Evolutionary conservation across 2,888 invertebrate species (phyloP), one percentile per base, ranked within the genome.

Genomic region (Drosophila pullipes): DNA sequence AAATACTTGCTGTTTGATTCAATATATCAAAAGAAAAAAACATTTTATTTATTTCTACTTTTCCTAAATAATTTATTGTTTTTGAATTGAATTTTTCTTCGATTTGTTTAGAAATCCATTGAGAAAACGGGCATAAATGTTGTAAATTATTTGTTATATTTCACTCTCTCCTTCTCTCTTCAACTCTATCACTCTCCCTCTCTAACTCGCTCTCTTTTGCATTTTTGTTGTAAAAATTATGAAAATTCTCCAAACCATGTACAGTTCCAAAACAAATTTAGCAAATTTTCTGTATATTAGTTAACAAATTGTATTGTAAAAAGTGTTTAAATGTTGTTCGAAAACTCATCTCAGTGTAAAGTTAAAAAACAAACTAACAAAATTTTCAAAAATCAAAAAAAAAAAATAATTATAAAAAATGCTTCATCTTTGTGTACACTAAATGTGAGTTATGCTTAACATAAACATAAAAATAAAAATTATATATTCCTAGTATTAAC

Each of bases 281-380:
- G 89, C 69, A 65, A 90, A 84, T 83, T 83, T 59, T 58, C 1
- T 84, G 65, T 68, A 69, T 63, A 70, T 79, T 77, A 84, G 75
- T 68, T 72, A 75, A 80, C 28, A 69, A 86, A 68, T 74, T 86
- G 16, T 30, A 86, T 85, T 85, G 86, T 89, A 71, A 73, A 78
- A 82, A 82, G 59, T 81, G 75, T 83, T 90, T 83, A 68, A 83
- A 76, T 86, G 80, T 90, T 89, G 82, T 91, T 91, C 82, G 65
- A 70, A 87, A 88, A 87, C 91, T 85, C 88, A 91, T 91, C 91
- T 91, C 91, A 91, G 91, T 91, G 91, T 91, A 85, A 89, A 89
- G 74, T 89, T 76, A 73, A 78, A 74, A 75, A n/a, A 22, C 72
- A 75, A n/a, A 22, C 70, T 73, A 76, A 73, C 67, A 62, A 85